These are phyloP conservation scores for Serrognathus titanus DNA, from an alignment of 2,888 invertebrate genomes.

Conservation along the genomic window DNA sequence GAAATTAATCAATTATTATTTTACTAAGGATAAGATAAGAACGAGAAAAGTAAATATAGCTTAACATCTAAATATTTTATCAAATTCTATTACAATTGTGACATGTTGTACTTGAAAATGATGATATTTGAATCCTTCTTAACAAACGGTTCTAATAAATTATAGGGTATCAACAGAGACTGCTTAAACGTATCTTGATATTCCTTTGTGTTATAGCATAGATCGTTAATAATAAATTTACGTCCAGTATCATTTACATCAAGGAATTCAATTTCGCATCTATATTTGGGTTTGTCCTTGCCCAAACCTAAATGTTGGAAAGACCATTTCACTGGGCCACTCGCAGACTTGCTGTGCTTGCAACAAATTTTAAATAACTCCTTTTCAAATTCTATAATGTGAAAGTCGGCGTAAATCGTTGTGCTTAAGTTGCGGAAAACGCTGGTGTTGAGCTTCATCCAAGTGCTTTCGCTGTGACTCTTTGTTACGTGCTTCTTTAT, in stretches of 20 bases:
- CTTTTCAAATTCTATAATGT: neutral
- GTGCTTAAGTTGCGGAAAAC: neutral
- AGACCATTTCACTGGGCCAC: neutral
- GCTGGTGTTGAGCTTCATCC: neutral
- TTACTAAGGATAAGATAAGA: neutral
- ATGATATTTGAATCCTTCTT: neutral
- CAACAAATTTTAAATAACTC: neutral
- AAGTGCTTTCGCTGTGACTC: neutral
- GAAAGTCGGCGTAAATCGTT: neutral
- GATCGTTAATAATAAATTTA: neutral
- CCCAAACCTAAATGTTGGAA: neutral
- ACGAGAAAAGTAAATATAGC: neutral
- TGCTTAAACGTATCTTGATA: neutral
- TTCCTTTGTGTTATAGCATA: neutral
- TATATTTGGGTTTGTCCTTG: neutral
- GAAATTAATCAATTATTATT: neutral
- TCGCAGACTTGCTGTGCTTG: neutral
- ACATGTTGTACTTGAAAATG: neutral
- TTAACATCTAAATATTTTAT: neutral
- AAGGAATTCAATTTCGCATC: neutral
- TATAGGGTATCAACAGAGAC: neutral
- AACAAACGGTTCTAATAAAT: neutral
- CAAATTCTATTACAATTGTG: neutral
- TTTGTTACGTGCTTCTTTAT: neutral
- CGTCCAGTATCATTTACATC: neutral